Percentiles rank a stretch among this genome's conserved stretches.
Conservation (phyloP, 2,113 vertebrate species). For the Heloderma charlesbogerti region DNA sequence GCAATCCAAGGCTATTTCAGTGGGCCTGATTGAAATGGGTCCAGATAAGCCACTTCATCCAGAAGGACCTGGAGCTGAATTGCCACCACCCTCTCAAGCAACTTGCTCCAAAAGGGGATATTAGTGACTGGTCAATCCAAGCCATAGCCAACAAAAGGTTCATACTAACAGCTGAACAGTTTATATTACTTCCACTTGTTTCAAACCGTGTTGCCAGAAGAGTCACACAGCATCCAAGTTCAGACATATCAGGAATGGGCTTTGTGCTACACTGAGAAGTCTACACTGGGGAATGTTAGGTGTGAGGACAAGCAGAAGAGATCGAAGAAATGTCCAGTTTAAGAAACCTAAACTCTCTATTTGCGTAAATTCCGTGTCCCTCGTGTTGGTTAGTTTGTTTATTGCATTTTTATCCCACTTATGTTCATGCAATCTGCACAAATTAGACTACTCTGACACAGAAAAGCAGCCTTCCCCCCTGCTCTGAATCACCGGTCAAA, state of each 20-base stretch:
- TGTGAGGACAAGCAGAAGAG: not conserved
- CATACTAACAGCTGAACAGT: not conserved
- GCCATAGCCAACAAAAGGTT: no score
- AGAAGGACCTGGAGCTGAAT: no score
- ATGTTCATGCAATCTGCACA: not conserved
- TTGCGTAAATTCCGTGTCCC: not conserved
- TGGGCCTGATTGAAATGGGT: no score
- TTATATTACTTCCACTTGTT: not conserved
- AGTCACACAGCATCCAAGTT: not conserved
- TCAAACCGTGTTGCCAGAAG: not conserved
- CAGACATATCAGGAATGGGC: no score
- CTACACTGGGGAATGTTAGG: no score
- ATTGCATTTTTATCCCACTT: no score
- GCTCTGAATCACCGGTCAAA: slow-evolving; percentile 17
- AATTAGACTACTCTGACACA: not conserved
- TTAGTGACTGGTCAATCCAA: no score
- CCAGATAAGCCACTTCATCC: no score
- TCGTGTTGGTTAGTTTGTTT: not conserved
- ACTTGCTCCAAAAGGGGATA: no score
- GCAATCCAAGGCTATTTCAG: no score
- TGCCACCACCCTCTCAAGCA: no score
- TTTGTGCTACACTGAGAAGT: no score
- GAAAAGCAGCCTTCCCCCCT: not conserved
- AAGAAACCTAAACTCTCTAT: not conserved
- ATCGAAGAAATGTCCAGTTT: not conserved